Percentiles rank a stretch among this genome's conserved stretches.
Conservation (phyloP, 2,113 vertebrate species). For the Oreamnos americanus region DNA sequence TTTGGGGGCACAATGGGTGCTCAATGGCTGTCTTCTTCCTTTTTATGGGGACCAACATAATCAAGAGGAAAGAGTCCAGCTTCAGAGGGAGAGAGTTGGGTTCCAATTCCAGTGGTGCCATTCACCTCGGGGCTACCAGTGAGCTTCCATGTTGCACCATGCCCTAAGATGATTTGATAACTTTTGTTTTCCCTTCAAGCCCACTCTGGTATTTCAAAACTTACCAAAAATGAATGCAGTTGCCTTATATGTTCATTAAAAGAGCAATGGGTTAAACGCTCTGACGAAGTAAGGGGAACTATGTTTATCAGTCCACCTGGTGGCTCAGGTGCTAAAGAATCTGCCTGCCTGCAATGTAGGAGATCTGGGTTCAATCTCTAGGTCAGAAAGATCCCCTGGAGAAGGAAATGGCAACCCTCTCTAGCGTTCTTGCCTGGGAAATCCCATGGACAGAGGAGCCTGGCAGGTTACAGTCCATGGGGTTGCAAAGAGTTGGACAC, state of each 20-base stretch:
- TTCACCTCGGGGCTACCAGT: neutral
- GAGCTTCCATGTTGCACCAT: neutral
- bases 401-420: neutral
- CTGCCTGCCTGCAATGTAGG: neutral
- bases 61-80: neutral
- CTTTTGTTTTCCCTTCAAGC: neutral
- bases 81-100: neutral
- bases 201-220: constrained; percentile 7
- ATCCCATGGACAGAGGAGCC: neutral
- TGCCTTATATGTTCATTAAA: neutral
- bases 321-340: neutral
- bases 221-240: constrained; percentile 16
- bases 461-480: neutral
- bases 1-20: neutral
- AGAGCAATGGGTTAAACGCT: neutral
- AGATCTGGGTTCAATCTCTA: neutral
- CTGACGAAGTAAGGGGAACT: neutral
- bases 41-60: neutral
- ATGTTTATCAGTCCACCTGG: neutral
- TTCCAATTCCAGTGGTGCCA: neutral
- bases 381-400: neutral
- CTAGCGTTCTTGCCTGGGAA: neutral
- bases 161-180: neutral
- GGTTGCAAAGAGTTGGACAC: neutral
- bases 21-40: neutral